phyloP scores from a whole-genome alignment of 2,888 invertebrate species.

The Sarcophaga rosellei region DNA sequence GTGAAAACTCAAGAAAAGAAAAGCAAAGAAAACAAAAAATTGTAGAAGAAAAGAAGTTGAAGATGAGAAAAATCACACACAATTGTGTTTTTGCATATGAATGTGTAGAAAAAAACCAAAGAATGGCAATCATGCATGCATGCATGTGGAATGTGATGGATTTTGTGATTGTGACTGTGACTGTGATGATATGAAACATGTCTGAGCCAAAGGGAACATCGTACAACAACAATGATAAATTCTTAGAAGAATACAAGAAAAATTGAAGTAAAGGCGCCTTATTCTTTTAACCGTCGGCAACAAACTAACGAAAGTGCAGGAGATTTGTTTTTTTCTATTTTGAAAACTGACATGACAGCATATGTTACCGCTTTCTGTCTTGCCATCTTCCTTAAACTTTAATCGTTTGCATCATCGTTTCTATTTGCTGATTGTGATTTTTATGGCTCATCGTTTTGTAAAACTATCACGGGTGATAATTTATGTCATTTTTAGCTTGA shows the following conservation, averaged over 20 bases:
- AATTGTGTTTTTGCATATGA: not conserved
- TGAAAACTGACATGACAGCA: slow-evolving; percentile 30
- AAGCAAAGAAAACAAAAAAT: no score
- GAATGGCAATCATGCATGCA: not conserved
- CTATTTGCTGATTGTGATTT: not conserved
- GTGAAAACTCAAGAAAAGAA: not conserved
- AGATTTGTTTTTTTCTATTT: not conserved
- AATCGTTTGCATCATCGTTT: slow-evolving; percentile 35
- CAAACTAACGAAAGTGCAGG: not conserved
- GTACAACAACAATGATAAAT: slow-evolving; percentile 1
- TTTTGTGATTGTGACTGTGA: not conserved
- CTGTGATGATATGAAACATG: slow-evolving; percentile 43
- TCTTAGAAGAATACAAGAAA: slow-evolving; percentile 5
- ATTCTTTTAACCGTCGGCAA: slow-evolving; percentile 10
- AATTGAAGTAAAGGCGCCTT: slow-evolving; percentile 41
- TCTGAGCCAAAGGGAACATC: not conserved
- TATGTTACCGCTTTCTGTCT: slow-evolving; percentile 20
- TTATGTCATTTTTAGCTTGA: slow-evolving; percentile 12
- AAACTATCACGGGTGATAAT: not conserved
- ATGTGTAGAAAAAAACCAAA: slow-evolving; percentile 33
- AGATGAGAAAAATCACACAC: no score
- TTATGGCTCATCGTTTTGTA: not conserved
- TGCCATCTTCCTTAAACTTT: slow-evolving; percentile 18
- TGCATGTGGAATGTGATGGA: slow-evolving; percentile 48
- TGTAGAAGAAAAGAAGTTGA: no score